A percentile compares a stretch with the other conserved stretches of the same genome.
These are phyloP conservation scores for Ciconia stormi DNA, from an alignment of 2,113 vertebrate genomes.

Conservation along the genomic window DNA sequence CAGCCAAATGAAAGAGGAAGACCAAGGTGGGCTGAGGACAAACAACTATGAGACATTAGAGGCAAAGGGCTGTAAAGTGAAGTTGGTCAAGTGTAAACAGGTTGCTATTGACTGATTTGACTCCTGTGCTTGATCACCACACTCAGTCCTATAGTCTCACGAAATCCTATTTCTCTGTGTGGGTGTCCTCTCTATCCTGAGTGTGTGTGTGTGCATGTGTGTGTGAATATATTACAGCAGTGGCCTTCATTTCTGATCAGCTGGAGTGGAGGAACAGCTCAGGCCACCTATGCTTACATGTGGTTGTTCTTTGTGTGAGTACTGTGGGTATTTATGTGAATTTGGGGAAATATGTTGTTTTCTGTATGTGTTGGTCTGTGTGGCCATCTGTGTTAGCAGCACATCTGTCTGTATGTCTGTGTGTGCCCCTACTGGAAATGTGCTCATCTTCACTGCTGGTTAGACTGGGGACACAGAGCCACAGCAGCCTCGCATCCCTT, in stretches of 20 bases:
- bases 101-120: not conserved
- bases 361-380: not conserved
- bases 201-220: not conserved
- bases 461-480: not conserved
- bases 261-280: not conserved
- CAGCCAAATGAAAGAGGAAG: not conserved
- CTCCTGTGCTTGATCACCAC: not conserved
- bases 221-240: not conserved
- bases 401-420: rapidly evolving
- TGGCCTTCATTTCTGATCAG: not conserved
- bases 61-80: not conserved
- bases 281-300: not conserved
- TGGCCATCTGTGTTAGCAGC: not conserved
- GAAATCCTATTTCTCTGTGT: not conserved
- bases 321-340: not conserved
- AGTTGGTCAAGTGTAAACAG: not conserved
- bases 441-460: not conserved
- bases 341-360: not conserved
- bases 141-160: not conserved
- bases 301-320: not conserved
- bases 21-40: not conserved
- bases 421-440: not conserved
- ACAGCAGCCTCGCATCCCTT: not conserved
- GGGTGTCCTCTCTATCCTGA: not conserved
- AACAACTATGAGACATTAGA: not conserved